Evolutionary conservation across 2,797 vertebrate species (phyloP).

Genomic region (Sylvia borin): DNA sequence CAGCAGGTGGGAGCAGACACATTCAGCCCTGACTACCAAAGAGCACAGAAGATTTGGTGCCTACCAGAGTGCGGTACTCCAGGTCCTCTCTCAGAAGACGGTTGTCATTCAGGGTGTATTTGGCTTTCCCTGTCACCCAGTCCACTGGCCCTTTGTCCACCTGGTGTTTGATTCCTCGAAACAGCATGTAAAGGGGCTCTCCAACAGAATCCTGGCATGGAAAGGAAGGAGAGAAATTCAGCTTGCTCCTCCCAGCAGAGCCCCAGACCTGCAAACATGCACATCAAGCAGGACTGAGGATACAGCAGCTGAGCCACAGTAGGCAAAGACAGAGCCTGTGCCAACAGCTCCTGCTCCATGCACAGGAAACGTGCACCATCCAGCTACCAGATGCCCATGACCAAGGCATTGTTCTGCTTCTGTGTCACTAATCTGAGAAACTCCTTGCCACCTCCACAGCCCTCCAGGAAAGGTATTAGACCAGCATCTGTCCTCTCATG

Average conservation of each 20-base stretch:
- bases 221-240: neutral
- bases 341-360: neutral
- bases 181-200: slow-evolving; percentile 96
- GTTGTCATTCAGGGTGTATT: slow-evolving; percentile 97
- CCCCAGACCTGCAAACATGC: neutral
- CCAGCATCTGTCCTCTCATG: neutral
- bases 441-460: neutral
- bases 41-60: neutral
- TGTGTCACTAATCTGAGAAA: neutral
- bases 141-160: slow-evolving; percentile 98
- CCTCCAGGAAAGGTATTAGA: neutral
- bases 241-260: neutral
- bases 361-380: neutral
- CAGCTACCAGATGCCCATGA: neutral
- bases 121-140: slow-evolving; percentile 95
- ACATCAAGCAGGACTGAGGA: neutral
- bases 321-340: neutral
- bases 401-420: neutral
- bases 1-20: neutral
- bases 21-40: neutral
- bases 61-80: slow-evolving; percentile 94
- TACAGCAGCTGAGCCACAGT: neutral
- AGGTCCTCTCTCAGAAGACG: slow-evolving; percentile 93
- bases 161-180: slow-evolving; percentile 97
- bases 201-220: slow-evolving; percentile 89